Percentiles rank a stretch among this genome's conserved stretches.
phyloP scores from a whole-genome alignment of 2,888 invertebrate genomes.

The Agrotis puta region DNA sequence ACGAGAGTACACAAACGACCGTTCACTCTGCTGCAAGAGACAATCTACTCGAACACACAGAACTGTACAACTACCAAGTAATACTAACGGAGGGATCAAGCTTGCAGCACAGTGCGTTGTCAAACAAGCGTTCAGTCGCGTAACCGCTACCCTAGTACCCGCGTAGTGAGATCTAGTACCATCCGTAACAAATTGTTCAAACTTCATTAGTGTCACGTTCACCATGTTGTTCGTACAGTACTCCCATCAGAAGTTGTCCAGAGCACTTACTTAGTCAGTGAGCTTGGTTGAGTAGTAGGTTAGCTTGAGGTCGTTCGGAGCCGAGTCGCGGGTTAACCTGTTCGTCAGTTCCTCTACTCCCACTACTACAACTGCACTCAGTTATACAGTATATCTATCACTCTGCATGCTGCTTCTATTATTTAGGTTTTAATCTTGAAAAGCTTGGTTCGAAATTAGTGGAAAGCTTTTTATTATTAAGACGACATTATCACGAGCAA shows the following conservation, averaged over 20 bases:
- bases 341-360: constrained; percentile 84
- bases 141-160: constrained; percentile 89
- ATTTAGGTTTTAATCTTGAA: constrained; percentile 80
- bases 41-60: constrained; percentile 56
- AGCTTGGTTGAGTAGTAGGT: constrained; percentile 89
- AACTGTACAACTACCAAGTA: constrained; percentile 49
- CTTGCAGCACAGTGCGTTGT: constrained; percentile 88
- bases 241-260: constrained; percentile 85
- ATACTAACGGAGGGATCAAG: constrained; percentile 56
- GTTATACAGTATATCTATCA: constrained; percentile 86
- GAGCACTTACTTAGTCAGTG: constrained; percentile 87
- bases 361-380: constrained; percentile 86
- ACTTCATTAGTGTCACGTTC: constrained; percentile 89
- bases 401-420: constrained; percentile 90
- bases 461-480: constrained; percentile 60
- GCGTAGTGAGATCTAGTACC: constrained; percentile 87
- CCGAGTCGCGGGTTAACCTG: constrained; percentile 83
- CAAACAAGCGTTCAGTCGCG: constrained; percentile 87
- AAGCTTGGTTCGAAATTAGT: constrained; percentile 76
- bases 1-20: constrained; percentile 89
- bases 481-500: background rate
- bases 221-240: constrained; percentile 87
- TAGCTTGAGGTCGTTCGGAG: constrained; percentile 87
- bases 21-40: constrained; percentile 87
- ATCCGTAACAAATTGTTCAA: constrained; percentile 87